Evolutionary conservation across 2,888 invertebrate genomes (phyloP).

Genomic region (Orthonevra nobilis): DNA sequence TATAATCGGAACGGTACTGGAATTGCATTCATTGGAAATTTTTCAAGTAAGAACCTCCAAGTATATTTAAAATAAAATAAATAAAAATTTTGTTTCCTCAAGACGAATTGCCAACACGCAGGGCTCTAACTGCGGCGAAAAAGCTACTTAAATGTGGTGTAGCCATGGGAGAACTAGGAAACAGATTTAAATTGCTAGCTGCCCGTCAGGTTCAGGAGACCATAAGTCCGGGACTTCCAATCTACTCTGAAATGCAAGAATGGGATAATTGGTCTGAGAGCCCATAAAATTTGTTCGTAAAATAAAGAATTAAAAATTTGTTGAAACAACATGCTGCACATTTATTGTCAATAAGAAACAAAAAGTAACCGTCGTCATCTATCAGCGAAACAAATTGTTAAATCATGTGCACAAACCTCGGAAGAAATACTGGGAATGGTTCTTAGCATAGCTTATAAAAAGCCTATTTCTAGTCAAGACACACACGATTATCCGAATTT

Average conservation of each 20-base stretch:
- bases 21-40: constrained; percentile 83
- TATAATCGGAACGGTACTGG: constrained; percentile 84
- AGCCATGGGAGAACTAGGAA: constrained; percentile 77
- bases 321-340: too few relatives aligned
- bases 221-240: constrained; percentile 81
- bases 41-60: constrained; percentile 78
- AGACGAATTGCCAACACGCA: constrained; percentile 79
- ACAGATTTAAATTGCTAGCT: constrained; percentile 80
- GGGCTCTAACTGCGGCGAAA: constrained; percentile 79
- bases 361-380: too few relatives aligned
- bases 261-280: constrained; percentile 79
- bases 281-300: background rate
- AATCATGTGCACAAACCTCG: too few relatives aligned
- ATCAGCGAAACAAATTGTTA: too few relatives aligned
- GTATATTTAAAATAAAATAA: too few relatives aligned
- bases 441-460: too few relatives aligned
- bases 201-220: constrained; percentile 80
- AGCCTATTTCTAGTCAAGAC: too few relatives aligned
- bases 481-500: too few relatives aligned
- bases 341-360: too few relatives aligned
- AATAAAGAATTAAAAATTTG: too few relatives aligned
- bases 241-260: constrained; percentile 81
- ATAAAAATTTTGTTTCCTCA: constrained; percentile 39
- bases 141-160: constrained; percentile 80
- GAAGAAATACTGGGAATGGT: too few relatives aligned